Evolutionary conservation across 2,797 vertebrate species (phyloP).

Genomic region (Tinamus major): DNA sequence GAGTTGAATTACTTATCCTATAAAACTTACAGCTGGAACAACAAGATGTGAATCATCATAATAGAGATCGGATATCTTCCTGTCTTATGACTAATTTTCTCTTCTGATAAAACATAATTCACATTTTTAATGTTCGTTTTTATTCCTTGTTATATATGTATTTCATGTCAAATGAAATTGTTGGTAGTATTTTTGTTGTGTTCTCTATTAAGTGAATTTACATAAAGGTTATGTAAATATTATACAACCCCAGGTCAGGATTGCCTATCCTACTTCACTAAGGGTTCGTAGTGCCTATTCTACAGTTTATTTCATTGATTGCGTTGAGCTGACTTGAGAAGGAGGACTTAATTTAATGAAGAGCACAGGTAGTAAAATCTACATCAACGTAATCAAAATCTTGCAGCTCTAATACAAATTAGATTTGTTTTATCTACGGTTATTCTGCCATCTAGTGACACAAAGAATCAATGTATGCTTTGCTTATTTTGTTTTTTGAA

Average conservation of each 20-base stretch:
- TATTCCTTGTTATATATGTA: neutral
- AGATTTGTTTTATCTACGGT: neutral
- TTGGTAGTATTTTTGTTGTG: neutral
- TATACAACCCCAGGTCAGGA: neutral
- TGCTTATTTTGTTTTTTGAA: constrained; percentile 58
- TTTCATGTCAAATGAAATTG: neutral
- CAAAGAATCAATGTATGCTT: neutral
- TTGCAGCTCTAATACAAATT: neutral
- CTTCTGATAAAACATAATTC: neutral
- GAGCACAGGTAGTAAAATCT: neutral
- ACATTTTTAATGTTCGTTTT: neutral
- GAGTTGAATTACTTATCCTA: neutral
- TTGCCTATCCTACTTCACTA: neutral
- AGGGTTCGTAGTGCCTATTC: neutral
- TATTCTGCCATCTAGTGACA: constrained; percentile 73
- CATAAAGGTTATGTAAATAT: neutral
- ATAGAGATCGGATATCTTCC: neutral
- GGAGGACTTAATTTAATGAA: neutral
- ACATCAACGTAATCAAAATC: neutral
- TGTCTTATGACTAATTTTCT: neutral
- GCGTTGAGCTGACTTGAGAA: neutral
- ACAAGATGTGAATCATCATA: neutral
- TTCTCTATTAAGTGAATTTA: neutral
- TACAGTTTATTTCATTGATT: neutral
- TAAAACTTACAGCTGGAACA: neutral